Percentiles rank a stretch among this genome's conserved stretches.
Evolutionary conservation across 2,113 vertebrate species (phyloP).

Genomic region (Nyctibius bracteatus): DNA sequence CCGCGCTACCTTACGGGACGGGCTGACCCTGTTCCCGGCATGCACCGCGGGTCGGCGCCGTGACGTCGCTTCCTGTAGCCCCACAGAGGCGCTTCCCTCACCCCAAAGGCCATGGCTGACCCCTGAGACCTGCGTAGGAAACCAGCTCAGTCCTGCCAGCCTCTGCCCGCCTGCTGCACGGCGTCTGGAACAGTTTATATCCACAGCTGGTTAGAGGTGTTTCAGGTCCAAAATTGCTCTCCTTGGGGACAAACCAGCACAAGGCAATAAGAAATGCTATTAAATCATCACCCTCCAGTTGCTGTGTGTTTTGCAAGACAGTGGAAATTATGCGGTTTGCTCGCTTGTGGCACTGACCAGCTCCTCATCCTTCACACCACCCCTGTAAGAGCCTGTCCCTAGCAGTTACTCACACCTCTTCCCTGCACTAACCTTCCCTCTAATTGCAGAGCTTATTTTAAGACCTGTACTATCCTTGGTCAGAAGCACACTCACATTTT

Average conservation of each 20-base stretch:
- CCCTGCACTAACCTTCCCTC: not conserved
- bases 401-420: no score
- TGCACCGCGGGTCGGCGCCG: not conserved
- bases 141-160: fast-evolving
- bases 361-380: not conserved
- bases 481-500: not conserved
- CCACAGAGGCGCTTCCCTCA: no score
- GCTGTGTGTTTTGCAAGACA: no score
- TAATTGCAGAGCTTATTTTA: not conserved
- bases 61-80: not conserved
- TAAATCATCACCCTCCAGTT: not conserved
- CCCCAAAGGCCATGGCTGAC: fast-evolving
- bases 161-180: not conserved
- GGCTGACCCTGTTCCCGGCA: not conserved
- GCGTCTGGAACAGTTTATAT: not conserved
- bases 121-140: not conserved
- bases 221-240: not conserved
- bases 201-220: not conserved
- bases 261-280: not conserved
- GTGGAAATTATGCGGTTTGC: not conserved
- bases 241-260: not conserved
- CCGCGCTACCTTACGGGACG: not conserved
- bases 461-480: not conserved
- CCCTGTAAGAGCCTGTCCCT: not conserved
- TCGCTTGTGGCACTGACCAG: not conserved